Conservation (phyloP, 2,113 vertebrate genomes). For the Taxidea taxus region DNA sequence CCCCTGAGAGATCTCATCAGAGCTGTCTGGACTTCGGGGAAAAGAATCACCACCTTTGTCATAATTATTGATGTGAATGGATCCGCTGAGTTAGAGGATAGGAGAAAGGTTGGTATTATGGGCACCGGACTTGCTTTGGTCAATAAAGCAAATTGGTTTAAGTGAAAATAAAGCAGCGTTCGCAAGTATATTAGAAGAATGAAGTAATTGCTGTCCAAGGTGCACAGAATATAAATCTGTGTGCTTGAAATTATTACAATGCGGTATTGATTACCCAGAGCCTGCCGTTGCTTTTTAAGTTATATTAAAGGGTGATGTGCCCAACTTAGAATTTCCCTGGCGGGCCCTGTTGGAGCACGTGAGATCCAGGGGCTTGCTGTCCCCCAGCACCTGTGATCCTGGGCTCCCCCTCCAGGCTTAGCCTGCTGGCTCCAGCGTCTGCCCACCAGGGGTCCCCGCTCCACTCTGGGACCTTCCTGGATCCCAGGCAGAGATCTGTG, state of each 20-base stretch:
- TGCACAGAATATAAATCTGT: constrained; percentile 65
- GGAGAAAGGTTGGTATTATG: constrained; percentile 41
- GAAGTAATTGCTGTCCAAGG: constrained; percentile 65
- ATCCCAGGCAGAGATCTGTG: background rate
- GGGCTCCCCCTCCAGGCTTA: accelerated
- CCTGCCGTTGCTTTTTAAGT: constrained; percentile 61
- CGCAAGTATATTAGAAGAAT: constrained; percentile 54
- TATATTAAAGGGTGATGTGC: constrained; percentile 41
- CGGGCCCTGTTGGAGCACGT: background rate
- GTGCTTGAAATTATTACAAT: constrained; percentile 71
- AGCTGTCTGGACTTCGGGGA: background rate
- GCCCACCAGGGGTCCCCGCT: background rate
- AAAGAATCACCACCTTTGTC: constrained; percentile 6
- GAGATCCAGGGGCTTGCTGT: background rate
- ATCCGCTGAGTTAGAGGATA: background rate
- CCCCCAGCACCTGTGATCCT: accelerated
- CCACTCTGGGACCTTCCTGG: background rate
- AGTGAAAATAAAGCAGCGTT: constrained; percentile 64
- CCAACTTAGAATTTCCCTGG: constrained; percentile 16
- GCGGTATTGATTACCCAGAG: constrained; percentile 63
- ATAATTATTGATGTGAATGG: constrained; percentile 14
- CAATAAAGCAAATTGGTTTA: constrained; percentile 75
- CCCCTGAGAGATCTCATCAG: background rate
- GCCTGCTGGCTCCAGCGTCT: background rate
- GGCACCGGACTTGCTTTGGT: constrained; percentile 64